Evolutionary conservation across 1,140 invertebrate genomes (phyloP).

Genomic region (Aphelinus certus): DNA sequence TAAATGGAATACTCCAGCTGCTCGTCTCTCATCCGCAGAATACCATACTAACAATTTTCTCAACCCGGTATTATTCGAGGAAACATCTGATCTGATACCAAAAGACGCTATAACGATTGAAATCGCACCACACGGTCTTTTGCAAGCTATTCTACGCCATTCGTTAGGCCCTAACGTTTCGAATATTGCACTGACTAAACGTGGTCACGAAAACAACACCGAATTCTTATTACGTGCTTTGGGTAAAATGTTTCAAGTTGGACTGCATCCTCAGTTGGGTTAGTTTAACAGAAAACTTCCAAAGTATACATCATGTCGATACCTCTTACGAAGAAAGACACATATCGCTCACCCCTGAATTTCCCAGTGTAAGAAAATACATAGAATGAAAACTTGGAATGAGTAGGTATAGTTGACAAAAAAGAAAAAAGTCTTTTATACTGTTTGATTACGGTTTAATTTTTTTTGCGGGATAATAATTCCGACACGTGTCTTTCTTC

Average conservation of each 20-base stretch:
- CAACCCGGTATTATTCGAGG: slow-evolving; percentile 86
- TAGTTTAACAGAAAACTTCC: not conserved
- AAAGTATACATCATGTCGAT: not conserved
- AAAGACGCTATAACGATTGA: slow-evolving; percentile 82
- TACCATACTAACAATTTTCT: slow-evolving; percentile 94
- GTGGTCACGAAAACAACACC: slow-evolving; percentile 76
- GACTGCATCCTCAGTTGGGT: slow-evolving; percentile 69
- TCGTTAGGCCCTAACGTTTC: slow-evolving; percentile 68
- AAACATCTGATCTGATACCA: slow-evolving; percentile 80
- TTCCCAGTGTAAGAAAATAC: no score
- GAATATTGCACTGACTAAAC: slow-evolving; percentile 84
- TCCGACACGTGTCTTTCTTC: no score
- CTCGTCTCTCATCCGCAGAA: slow-evolving; percentile 81
- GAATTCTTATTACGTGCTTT: slow-evolving; percentile 78
- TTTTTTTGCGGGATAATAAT: no score
- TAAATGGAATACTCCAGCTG: slow-evolving; percentile 76
- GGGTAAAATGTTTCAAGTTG: slow-evolving; percentile 74
- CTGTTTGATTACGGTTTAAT: not conserved
- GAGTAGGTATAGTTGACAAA: no score
- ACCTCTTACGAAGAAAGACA: no score
- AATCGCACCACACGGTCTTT: slow-evolving; percentile 84
- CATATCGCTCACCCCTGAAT: no score
- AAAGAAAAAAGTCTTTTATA: not conserved
- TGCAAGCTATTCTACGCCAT: slow-evolving; percentile 74
- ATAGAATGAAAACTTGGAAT: no score